phyloP scores from a whole-genome alignment of 2,113 vertebrate genomes.

The Coptodon bakossiorum region DNA sequence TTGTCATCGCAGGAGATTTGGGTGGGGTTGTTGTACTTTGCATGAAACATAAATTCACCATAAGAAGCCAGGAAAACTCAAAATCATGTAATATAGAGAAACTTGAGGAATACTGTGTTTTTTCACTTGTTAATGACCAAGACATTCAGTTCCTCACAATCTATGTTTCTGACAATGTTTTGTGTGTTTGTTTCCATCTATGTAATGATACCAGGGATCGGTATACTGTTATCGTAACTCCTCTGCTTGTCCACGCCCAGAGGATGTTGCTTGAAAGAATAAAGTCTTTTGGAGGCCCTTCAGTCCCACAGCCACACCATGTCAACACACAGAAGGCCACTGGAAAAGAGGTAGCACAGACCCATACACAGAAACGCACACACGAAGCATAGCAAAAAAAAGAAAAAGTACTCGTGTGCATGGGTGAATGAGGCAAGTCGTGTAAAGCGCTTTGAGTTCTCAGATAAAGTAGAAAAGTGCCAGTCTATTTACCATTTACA shows the following conservation, averaged over 20 bases:
- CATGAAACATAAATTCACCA: not conserved
- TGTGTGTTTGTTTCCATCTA: not conserved
- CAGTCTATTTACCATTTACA: not conserved
- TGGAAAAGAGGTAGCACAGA: conserved; percentile 70
- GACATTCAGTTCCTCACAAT: not conserved
- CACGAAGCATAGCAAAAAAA: not conserved
- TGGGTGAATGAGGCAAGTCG: not conserved
- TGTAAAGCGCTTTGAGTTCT: not conserved
- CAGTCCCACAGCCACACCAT: conserved; percentile 67
- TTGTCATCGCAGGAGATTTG: not conserved
- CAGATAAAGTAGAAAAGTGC: not conserved
- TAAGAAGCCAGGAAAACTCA: not conserved
- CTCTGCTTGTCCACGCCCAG: conserved; percentile 84
- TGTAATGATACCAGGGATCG: conserved; percentile 73
- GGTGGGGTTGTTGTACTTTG: not conserved
- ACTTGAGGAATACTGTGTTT: not conserved
- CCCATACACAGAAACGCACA: not conserved
- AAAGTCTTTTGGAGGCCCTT: conserved; percentile 41
- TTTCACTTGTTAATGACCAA: not conserved
- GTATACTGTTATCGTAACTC: conserved; percentile 79
- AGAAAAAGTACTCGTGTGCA: not conserved
- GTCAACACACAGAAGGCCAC: conserved; percentile 49
- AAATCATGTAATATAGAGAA: not conserved
- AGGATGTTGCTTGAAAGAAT: conserved; percentile 79
- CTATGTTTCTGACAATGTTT: not conserved